phyloP scores from a whole-genome alignment of 2,797 vertebrate species.

The Tenualosa ilisha region DNA sequence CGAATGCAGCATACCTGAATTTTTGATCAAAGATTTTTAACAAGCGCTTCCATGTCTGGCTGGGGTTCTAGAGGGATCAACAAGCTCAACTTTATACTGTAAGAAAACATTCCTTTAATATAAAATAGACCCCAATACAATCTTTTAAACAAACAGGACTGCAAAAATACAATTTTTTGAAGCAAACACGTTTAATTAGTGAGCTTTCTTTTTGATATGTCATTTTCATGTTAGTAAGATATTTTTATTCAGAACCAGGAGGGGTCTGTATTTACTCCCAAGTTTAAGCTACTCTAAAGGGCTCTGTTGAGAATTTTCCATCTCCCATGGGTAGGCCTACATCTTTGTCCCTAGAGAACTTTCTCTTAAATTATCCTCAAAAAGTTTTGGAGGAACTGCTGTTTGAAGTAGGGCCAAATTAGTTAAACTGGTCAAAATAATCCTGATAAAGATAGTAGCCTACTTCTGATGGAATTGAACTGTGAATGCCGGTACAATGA shows the following conservation, averaged over 20 bases:
- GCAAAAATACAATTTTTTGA: background rate
- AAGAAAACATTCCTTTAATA: background rate
- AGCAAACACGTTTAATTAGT: background rate
- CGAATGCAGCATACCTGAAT: slow-evolving; percentile 70
- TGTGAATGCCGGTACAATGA: background rate
- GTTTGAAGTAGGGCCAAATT: too few relatives aligned
- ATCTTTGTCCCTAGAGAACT: too few relatives aligned
- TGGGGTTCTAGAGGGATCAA: slow-evolving; percentile 70
- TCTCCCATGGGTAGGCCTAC: background rate
- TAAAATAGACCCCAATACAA: background rate
- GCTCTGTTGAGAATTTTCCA: background rate
- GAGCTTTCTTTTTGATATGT: background rate
- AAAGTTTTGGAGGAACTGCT: too few relatives aligned
- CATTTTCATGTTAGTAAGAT: too few relatives aligned
- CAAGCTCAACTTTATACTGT: background rate
- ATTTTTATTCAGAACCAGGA: background rate
- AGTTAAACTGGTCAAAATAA: too few relatives aligned
- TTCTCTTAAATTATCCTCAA: too few relatives aligned
- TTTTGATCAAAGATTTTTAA: slow-evolving; percentile 82
- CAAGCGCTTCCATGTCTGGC: slow-evolving; percentile 81
- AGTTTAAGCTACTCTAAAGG: background rate
- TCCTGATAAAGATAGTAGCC: background rate
- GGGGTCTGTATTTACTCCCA: background rate
- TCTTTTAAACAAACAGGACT: background rate
- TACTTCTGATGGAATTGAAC: background rate